Evolutionary conservation across 2,888 invertebrate species (phyloP).

Genomic region (Strigamia crassipes): DNA sequence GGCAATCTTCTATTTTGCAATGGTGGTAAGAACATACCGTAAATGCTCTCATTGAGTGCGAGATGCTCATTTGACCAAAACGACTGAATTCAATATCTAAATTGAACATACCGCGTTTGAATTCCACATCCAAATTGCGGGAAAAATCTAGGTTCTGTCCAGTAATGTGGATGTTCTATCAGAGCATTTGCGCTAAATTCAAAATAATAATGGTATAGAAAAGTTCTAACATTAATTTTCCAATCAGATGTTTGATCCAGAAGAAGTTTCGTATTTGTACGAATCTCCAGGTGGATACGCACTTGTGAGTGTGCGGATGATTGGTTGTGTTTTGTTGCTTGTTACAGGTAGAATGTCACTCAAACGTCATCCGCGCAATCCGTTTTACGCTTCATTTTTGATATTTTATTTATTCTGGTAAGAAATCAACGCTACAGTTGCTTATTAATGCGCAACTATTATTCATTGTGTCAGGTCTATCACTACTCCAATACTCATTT

Average conservation of each 20-base stretch:
- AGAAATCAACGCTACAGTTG: conserved; percentile 51
- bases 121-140: too few relatives aligned
- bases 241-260: conserved; percentile 82
- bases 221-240: conserved; percentile 48
- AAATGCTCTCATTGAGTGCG: too few relatives aligned
- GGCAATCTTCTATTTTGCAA: conserved; percentile 78
- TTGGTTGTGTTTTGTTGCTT: conserved; percentile 82
- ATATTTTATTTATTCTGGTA: conserved; percentile 81
- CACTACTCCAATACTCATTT: conserved; percentile 77
- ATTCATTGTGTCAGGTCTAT: conserved; percentile 67
- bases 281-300: conserved; percentile 90
- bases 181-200: too few relatives aligned
- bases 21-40: conserved; percentile 64
- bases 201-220: background rate
- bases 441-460: background rate
- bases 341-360: conserved; percentile 73
- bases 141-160: too few relatives aligned
- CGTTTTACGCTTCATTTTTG: conserved; percentile 82
- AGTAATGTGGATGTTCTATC: too few relatives aligned
- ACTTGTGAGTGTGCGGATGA: conserved; percentile 72
- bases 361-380: conserved; percentile 76
- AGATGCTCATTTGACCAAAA: too few relatives aligned
- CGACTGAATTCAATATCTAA: too few relatives aligned
- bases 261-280: conserved; percentile 84
- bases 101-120: too few relatives aligned